A percentile compares a stretch with the other conserved stretches of the same genome.
Evolutionary conservation across 2,888 invertebrate species (phyloP).

Genomic region (Catocala nupta): DNA sequence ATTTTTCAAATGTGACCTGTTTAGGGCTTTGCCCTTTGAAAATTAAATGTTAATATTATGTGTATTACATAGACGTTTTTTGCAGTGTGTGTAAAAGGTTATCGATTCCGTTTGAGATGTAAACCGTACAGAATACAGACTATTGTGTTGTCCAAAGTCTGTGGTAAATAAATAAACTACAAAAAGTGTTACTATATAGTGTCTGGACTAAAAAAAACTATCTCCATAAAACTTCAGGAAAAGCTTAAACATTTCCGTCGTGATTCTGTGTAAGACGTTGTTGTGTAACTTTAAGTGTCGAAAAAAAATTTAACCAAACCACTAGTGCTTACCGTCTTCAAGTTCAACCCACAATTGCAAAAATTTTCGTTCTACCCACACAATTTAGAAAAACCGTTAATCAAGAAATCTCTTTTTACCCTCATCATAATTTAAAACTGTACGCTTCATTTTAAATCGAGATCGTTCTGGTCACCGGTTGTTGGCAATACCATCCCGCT

Average conservation of each 20-base stretch:
- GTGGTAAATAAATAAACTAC: slow-evolving; percentile 39
- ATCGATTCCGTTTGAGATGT: slow-evolving; percentile 54
- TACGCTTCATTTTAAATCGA: no score
- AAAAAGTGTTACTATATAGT: slow-evolving; percentile 10
- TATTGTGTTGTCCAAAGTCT: slow-evolving; percentile 56
- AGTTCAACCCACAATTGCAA: neutral
- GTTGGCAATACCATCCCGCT: neutral
- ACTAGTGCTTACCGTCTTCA: neutral
- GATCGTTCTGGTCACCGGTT: no score
- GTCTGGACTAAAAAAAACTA: neutral
- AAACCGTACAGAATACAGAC: slow-evolving; percentile 43
- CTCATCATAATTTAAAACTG: no score
- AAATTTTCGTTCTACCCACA: neutral
- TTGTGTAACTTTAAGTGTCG: slow-evolving; percentile 24
- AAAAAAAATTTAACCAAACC: neutral
- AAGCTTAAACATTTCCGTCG: slow-evolving; percentile 10
- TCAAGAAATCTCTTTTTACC: neutral
- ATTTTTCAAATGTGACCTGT: slow-evolving; percentile 26
- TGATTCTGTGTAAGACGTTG: neutral
- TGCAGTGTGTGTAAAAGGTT: slow-evolving; percentile 46
- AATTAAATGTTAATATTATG: slow-evolving; percentile 37
- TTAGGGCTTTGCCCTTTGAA: slow-evolving; percentile 37
- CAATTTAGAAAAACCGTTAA: neutral
- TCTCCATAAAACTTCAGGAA: slow-evolving; percentile 3
- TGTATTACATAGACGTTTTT: slow-evolving; percentile 28